Percentiles rank a stretch among this genome's conserved stretches.
These are phyloP conservation scores for Steinernema feltiae DNA, from an alignment of 1,140 invertebrate species.

Conservation along the genomic window DNA sequence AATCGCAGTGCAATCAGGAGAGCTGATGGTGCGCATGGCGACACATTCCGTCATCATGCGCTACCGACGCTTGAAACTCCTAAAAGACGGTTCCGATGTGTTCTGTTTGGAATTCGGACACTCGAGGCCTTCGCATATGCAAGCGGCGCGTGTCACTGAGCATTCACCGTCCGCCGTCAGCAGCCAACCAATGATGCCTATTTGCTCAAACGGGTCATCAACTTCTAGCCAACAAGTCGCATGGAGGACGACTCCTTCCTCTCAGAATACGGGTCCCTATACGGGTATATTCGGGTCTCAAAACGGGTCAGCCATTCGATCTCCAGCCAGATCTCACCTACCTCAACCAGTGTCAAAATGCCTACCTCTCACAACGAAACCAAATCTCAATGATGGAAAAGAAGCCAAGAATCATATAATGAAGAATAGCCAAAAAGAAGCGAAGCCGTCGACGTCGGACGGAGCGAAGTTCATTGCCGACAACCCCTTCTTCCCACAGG, in stretches of 20 bases:
- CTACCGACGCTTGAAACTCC: not conserved
- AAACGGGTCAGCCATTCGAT: not conserved
- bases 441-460: not conserved
- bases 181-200: not conserved
- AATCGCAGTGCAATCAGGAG: not conserved
- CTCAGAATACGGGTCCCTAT: too few species aligned
- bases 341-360: too few species aligned
- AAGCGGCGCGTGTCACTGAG: not conserved
- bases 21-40: not conserved
- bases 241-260: too few species aligned
- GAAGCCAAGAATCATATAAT: not conserved
- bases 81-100: not conserved
- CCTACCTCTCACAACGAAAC: not conserved
- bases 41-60: not conserved
- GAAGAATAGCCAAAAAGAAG: not conserved
- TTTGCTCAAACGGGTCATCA: not conserved
- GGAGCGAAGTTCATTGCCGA: not conserved
- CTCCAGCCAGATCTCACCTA: too few species aligned
- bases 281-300: not conserved
- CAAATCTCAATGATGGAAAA: not conserved
- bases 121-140: not conserved
- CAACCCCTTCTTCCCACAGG: constrained; percentile 5
- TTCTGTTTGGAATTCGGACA: not conserved
- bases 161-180: not conserved
- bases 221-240: too few species aligned